Evolutionary conservation across 2,113 vertebrate genomes (phyloP).

Genomic region (Heterotilapia buettikoferi): DNA sequence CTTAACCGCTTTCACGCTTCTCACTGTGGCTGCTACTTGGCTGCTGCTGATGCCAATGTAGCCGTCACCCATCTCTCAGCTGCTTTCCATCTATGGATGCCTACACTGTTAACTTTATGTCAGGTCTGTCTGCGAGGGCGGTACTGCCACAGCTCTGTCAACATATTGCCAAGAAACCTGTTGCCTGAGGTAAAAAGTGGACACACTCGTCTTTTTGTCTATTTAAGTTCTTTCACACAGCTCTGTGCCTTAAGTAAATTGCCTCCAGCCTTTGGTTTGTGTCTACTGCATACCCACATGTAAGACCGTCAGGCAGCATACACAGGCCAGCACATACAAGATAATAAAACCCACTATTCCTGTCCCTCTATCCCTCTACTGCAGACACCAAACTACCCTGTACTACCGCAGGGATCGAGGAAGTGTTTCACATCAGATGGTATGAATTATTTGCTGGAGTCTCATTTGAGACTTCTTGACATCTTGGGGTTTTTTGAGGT

Average conservation of each 20-base stretch:
- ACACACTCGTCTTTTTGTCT: slow-evolving; percentile 37
- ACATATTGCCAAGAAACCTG: slow-evolving; percentile 23
- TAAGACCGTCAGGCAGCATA: not conserved
- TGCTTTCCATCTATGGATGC: not conserved
- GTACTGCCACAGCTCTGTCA: slow-evolving; percentile 27
- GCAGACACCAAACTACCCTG: slow-evolving; percentile 19
- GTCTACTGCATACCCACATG: slow-evolving; percentile 26
- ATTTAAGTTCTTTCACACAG: not conserved
- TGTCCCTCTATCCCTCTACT: not conserved
- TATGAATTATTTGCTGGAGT: slow-evolving; percentile 60
- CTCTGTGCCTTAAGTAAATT: slow-evolving; percentile 15
- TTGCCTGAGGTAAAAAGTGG: slow-evolving; percentile 34
- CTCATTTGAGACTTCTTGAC: slow-evolving; percentile 35
- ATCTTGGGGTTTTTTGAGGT: slow-evolving; percentile 37
- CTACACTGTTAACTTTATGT: slow-evolving; percentile 9
- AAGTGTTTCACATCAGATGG: slow-evolving; percentile 48
- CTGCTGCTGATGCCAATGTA: slow-evolving; percentile 11
- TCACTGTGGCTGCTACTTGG: not conserved
- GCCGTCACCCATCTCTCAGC: slow-evolving; percentile 7
- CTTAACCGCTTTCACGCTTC: slow-evolving; percentile 5
- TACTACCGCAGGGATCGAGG: not conserved
- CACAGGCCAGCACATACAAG: not conserved
- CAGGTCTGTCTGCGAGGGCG: not conserved
- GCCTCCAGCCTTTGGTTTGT: slow-evolving; percentile 30
- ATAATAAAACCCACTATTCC: slow-evolving; percentile 18